phyloP scores from a whole-genome alignment of 1,140 invertebrate genomes.

The Atta texana region DNA sequence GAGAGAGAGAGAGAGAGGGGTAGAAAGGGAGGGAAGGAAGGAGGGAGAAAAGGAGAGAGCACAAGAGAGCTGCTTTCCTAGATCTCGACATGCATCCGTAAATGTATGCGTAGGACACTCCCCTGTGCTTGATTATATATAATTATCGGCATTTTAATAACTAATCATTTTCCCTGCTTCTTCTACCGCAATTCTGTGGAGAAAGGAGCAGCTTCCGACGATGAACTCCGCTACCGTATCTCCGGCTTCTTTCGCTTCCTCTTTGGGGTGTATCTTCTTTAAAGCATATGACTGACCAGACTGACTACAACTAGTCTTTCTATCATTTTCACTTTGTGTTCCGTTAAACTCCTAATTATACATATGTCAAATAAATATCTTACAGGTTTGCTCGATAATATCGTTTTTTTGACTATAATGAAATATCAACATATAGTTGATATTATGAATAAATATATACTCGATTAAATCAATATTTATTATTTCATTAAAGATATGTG shows the following conservation, averaged over 20 bases:
- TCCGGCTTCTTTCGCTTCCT: constrained; percentile 71
- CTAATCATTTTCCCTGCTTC: constrained; percentile 85
- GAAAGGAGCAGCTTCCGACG: constrained; percentile 84
- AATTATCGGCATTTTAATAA: constrained; percentile 87
- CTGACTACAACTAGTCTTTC: not conserved
- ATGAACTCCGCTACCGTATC: constrained; percentile 83
- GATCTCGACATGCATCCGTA: constrained; percentile 75
- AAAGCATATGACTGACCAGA: constrained; percentile 14
- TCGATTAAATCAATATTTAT: constrained; percentile 17
- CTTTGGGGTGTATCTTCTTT: constrained; percentile 25
- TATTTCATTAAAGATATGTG: not conserved
- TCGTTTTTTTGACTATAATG: not conserved
- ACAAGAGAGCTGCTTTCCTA: constrained; percentile 64
- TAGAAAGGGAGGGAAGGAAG: not conserved
- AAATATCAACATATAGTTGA: not conserved
- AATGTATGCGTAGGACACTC: constrained; percentile 84
- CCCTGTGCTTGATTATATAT: constrained; percentile 86
- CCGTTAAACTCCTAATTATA: constrained; percentile 54
- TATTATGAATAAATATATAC: not conserved
- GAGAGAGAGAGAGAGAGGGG: not conserved
- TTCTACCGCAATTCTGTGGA: constrained; percentile 80
- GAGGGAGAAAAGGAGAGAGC: not conserved
- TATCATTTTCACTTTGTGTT: constrained; percentile 13
- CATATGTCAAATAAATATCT: constrained; percentile 26
- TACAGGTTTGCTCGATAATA: constrained; percentile 7